phyloP scores from a whole-genome alignment of 2,797 vertebrate species.

The Malacoraja senta region DNA sequence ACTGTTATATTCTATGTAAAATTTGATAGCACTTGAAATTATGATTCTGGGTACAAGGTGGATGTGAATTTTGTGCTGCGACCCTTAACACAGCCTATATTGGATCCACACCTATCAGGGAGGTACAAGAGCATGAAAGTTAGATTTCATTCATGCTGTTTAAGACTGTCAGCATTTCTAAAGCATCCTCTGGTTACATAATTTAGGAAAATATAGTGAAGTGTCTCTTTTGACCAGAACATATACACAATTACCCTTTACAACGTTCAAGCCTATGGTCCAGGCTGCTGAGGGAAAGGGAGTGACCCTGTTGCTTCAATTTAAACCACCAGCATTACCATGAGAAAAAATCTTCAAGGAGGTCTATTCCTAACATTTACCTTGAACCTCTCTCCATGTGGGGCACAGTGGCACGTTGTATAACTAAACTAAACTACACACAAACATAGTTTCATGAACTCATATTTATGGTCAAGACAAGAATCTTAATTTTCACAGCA shows the following conservation, averaged over 20 bases:
- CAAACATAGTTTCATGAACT: background rate
- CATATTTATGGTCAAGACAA: background rate
- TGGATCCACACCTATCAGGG: background rate
- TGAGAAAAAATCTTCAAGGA: background rate
- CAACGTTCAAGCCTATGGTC: background rate
- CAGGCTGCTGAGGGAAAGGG: background rate
- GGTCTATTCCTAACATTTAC: background rate
- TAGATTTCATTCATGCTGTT: background rate
- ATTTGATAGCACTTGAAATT: background rate
- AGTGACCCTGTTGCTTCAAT: background rate
- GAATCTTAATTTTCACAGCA: background rate
- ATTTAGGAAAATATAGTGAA: background rate
- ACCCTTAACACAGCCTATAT: background rate
- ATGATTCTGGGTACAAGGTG: background rate
- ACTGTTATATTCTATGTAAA: background rate
- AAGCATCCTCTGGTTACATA: background rate
- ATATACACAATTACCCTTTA: background rate
- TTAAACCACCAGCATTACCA: background rate
- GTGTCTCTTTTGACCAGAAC: background rate
- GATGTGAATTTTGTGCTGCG: background rate
- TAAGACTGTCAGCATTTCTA: background rate
- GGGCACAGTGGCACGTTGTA: too few relatives aligned
- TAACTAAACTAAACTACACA: too few relatives aligned
- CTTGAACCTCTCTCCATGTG: background rate
- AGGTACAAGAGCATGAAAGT: background rate